phyloP scores from a whole-genome alignment of 1,140 invertebrate species.

The Halesus radiatus region DNA sequence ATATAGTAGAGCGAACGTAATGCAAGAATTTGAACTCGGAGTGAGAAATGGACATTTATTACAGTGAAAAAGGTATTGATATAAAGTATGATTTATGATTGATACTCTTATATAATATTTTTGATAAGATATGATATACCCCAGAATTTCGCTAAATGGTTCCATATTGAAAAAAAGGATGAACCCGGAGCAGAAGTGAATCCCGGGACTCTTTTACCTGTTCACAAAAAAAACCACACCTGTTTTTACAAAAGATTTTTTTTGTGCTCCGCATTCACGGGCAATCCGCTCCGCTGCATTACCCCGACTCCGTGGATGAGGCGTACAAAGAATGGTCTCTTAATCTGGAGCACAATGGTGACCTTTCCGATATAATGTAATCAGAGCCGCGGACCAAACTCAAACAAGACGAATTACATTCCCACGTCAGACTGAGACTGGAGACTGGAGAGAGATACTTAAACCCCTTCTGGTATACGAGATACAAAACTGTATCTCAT shows the following conservation, averaged over 20 bases:
- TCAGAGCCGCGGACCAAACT: conserved; percentile 20
- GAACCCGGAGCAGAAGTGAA: not conserved
- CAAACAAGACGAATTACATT: conserved; percentile 38
- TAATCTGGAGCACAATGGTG: conserved; percentile 48
- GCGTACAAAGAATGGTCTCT: conserved; percentile 41
- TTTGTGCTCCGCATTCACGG: conserved; percentile 20
- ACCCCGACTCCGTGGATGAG: conserved; percentile 3
- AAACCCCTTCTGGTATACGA: no score
- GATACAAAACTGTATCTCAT: no score
- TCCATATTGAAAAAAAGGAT: conserved; percentile 8
- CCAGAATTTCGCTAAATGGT: conserved; percentile 14
- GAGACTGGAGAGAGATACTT: not conserved
- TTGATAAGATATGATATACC: no score
- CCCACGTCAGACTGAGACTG: conserved; percentile 1
- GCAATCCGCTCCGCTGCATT: conserved; percentile 45
- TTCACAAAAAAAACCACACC: not conserved
- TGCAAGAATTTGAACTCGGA: no score
- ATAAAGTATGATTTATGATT: no score
- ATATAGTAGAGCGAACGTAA: no score
- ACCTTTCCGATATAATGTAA: conserved; percentile 46
- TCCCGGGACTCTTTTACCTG: conserved; percentile 24
- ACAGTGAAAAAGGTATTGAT: no score
- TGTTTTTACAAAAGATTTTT: conserved; percentile 5
- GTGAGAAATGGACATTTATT: no score
- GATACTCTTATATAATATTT: no score